Evolutionary conservation across 2,888 invertebrate genomes (phyloP), one percentile per base, ranked within the genome.

Genomic region (Isoperla grammatica): DNA sequence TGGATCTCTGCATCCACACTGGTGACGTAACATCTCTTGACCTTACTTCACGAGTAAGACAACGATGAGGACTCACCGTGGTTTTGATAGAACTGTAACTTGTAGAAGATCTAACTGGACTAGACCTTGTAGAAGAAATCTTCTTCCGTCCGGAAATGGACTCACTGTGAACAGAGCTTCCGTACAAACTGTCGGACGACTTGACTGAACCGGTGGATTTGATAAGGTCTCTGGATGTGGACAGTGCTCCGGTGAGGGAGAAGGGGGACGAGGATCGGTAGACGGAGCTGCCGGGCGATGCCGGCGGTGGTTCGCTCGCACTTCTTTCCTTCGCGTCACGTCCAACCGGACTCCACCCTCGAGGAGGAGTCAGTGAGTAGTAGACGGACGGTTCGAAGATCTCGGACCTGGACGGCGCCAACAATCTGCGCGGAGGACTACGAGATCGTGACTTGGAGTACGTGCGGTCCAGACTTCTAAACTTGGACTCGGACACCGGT

Each of bases 401-500:
- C 9, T 9, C 12, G 15, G 20, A 43, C 15, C 40, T 17, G 42
- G n/a, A 13, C n/a, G 35, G 23, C 15, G 56, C 20, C 22, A 43
- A n/a, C 6, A 23, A 48, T 13, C 49, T 20, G 35, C 35, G 46
- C 64, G 80, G 79, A 1, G 85, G 82, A 67, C 82, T 84, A 13
- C 78, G 77, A 22, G 79, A 76, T 65, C 78, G 69, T 1, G 75
- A 74, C 0, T 73, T 71, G 15, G 69, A 72, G 60, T 75, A 81
- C 70, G 76, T 83, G 63, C 78, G 78, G 67, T 88, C 88, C 76
- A 84, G 79, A 67, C 81, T 79, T 68, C 81, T 81, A 71, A 89
- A 88, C 67, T 85, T 83, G 1, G 88, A 88, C 65, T 85, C 81
- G 1, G 84, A 81, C 0, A 88, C 87, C 4, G 88, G 86, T 68